Evolutionary conservation across 2,888 invertebrate genomes (phyloP).

Genomic region (Zonitis immaculata): DNA sequence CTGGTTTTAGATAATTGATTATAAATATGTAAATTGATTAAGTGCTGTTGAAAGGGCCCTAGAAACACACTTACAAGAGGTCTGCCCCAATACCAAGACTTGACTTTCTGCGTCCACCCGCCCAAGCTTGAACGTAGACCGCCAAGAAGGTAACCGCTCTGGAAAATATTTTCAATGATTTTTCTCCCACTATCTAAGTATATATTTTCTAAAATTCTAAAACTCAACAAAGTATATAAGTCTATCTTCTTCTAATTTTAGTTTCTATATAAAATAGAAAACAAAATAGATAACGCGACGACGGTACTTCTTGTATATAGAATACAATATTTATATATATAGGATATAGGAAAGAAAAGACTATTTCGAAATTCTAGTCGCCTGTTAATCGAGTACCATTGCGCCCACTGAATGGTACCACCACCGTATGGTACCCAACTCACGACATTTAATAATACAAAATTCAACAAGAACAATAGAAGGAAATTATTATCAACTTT

Average conservation of each 20-base stretch:
- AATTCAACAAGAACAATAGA: too few species aligned
- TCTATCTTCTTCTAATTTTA: too few species aligned
- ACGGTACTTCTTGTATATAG: background rate
- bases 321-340: too few species aligned
- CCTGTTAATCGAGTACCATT: slow-evolving; percentile 23
- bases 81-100: slow-evolving; percentile 96
- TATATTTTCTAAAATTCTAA: too few species aligned
- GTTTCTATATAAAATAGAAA: background rate
- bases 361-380: slow-evolving; percentile 16
- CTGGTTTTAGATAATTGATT: too few species aligned
- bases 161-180: slow-evolving; percentile 48
- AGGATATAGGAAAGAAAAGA: too few species aligned
- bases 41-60: slow-evolving; percentile 29
- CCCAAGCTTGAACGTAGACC: slow-evolving; percentile 92
- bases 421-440: slow-evolving; percentile 11
- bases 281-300: background rate
- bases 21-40: background rate
- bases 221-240: too few species aligned
- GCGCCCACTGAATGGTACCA: slow-evolving; percentile 28
- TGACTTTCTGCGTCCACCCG: slow-evolving; percentile 95
- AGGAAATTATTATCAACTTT: background rate
- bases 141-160: slow-evolving; percentile 89
- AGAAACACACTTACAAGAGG: slow-evolving; percentile 78
- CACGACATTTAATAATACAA: background rate
- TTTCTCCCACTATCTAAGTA: background rate